These are phyloP conservation scores for Cardiocondyla obscurior DNA, from an alignment of 1,140 invertebrate species.

Conservation along the genomic window DNA sequence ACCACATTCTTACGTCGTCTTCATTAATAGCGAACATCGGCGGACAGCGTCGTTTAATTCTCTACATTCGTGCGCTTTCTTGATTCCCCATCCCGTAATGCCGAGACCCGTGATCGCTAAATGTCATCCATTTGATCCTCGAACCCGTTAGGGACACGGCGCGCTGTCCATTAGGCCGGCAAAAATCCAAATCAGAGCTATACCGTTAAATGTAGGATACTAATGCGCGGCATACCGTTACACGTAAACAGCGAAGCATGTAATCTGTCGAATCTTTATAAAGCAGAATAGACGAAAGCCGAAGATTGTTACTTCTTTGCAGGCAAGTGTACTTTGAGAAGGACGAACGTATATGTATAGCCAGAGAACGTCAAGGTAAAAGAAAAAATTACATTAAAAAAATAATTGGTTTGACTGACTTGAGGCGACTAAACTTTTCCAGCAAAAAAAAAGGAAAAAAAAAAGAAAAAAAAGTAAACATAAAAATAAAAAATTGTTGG, in stretches of 20 bases:
- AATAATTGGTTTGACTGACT: no score
- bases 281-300: neutral
- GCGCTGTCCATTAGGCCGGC: neutral
- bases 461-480: neutral
- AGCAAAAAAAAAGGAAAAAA: neutral
- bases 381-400: neutral
- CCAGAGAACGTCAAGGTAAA: no score
- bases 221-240: conserved; percentile 22
- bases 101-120: neutral
- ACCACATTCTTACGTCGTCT: conserved; percentile 10
- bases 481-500: no score
- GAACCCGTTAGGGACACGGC: conserved; percentile 8
- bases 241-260: neutral
- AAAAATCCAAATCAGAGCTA: conserved; percentile 42
- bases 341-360: neutral
- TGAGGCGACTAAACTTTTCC: no score
- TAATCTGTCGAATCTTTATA: neutral
- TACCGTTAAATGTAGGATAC: conserved; percentile 29
- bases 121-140: conserved; percentile 12
- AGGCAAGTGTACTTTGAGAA: neutral
- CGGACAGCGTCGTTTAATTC: conserved; percentile 9
- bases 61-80: neutral
- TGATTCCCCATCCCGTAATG: neutral
- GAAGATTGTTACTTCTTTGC: neutral
- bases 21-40: conserved; percentile 21